Evolutionary conservation across 2,113 vertebrate genomes (phyloP), one percentile per base, ranked within the genome.

Genomic region (Strix aluco): DNA sequence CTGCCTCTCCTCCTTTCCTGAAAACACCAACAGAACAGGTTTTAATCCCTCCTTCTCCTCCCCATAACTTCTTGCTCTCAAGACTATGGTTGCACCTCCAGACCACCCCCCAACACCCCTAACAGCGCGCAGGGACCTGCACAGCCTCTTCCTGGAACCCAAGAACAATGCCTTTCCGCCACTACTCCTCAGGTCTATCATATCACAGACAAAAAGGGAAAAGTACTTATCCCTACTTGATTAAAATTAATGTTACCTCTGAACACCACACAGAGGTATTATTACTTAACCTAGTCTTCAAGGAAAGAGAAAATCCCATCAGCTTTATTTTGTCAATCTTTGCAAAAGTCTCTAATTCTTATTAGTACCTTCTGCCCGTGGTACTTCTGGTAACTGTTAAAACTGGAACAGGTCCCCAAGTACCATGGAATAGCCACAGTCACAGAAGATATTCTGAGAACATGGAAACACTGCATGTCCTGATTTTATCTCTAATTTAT

Each of bases 371-470:
- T 55, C 86, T 88, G 82, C 86, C 72, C 5, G 0, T 25, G 83
- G 88, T 89, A 96, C 92, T 93, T 91, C 73, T 92, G 83, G 65
- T 93, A 96, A 81, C 40, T 74, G n/a, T 81, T 91, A 90, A 94
- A 97, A 97, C 52, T 96, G 86, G 96, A 95, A 72, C 94, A 95
- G 88, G 94, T 95, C 96, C 95, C 97, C 83, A 94, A 91, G 93
- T 72, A 96, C 86, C 74, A 51, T 0, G 52, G 84, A 89, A 84
- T 95, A 96, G 95, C 95, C 94, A 94, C 25, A 89, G 95, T 2
- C 81, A 95, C 86, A 89, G 61, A 89, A 91, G 86, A 89, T 67
- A 49, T 40, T 96, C 81, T 65, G 93, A 91, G 95, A 86, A 86
- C 83, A 81, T 20, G 81, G 89, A 95, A 95, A 91, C 40, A 34